These are phyloP conservation scores for Drusus annulatus DNA, from an alignment of 1,140 invertebrate species.

Conservation along the genomic window DNA sequence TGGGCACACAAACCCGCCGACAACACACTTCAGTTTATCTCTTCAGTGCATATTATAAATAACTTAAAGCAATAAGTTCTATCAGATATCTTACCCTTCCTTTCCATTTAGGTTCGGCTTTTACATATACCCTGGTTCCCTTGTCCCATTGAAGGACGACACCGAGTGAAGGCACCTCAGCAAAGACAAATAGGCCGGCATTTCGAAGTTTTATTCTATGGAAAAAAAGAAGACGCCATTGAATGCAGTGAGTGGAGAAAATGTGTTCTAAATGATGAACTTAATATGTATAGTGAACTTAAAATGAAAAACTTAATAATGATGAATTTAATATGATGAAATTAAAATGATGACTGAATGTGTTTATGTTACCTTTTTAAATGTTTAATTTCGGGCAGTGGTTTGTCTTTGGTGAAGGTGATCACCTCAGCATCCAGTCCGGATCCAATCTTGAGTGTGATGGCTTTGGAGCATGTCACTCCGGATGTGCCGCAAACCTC, in stretches of 20 bases:
- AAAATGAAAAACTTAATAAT: not conserved
- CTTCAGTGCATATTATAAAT: no score
- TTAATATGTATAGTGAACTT: no score
- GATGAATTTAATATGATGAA: not conserved
- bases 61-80: no score
- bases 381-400: constrained; percentile 65
- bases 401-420: constrained; percentile 67
- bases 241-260: not conserved
- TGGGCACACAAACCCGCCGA: no score
- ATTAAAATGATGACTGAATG: no score
- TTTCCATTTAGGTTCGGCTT: constrained; percentile 76
- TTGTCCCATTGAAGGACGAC: constrained; percentile 90
- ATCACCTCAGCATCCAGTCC: constrained; percentile 75
- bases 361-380: constrained; percentile 64
- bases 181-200: constrained; percentile 82
- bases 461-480: constrained; percentile 89
- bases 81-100: constrained; percentile 32
- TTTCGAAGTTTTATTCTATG: constrained; percentile 60
- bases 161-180: constrained; percentile 84
- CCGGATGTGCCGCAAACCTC: constrained; percentile 89
- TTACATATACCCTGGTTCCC: constrained; percentile 86
- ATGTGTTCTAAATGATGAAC: not conserved
- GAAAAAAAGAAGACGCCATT: constrained; percentile 40
- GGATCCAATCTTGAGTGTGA: constrained; percentile 77
- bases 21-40: no score